A percentile compares a stretch with the other conserved stretches of the same genome.
Conservation (phyloP, 2,797 vertebrate genomes). For the Cirrhinus mrigala region DNA sequence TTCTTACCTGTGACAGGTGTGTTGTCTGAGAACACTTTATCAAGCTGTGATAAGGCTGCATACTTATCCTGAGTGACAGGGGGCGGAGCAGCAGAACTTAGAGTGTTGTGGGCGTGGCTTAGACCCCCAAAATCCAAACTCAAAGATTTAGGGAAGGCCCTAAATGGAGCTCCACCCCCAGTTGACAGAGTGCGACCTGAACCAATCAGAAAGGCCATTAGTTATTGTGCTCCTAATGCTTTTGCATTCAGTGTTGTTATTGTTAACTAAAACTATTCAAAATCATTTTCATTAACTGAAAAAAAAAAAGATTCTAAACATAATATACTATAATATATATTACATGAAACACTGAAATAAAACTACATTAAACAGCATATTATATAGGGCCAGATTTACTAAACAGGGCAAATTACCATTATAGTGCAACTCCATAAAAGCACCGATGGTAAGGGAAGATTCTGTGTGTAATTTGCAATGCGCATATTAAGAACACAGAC, state of each 20-base stretch:
- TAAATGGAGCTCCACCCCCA: slow-evolving; percentile 78
- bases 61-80: slow-evolving; percentile 74
- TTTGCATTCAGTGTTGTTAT: not conserved
- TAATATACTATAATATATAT: not conserved
- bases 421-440: too few relatives aligned
- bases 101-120: slow-evolving; percentile 60
- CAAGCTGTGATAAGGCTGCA: slow-evolving; percentile 80
- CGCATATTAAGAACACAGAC: too few relatives aligned
- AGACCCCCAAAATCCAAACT: slow-evolving; percentile 83
- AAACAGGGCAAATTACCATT: too few relatives aligned
- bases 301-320: not conserved
- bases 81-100: slow-evolving; percentile 57
- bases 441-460: too few relatives aligned
- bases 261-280: not conserved
- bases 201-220: slow-evolving; percentile 31
- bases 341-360: not conserved
- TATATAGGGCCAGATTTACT: too few relatives aligned
- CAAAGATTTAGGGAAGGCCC: slow-evolving; percentile 82
- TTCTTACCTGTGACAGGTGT: slow-evolving; percentile 71
- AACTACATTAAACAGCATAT: not conserved
- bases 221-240: not conserved
- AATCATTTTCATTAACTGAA: not conserved
- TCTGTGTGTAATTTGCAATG: too few relatives aligned
- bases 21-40: slow-evolving; percentile 75
- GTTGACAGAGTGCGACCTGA: slow-evolving; percentile 79